These are phyloP conservation scores for Macrosoma leucophasiata DNA, from an alignment of 2,888 invertebrate species.

Conservation along the genomic window DNA sequence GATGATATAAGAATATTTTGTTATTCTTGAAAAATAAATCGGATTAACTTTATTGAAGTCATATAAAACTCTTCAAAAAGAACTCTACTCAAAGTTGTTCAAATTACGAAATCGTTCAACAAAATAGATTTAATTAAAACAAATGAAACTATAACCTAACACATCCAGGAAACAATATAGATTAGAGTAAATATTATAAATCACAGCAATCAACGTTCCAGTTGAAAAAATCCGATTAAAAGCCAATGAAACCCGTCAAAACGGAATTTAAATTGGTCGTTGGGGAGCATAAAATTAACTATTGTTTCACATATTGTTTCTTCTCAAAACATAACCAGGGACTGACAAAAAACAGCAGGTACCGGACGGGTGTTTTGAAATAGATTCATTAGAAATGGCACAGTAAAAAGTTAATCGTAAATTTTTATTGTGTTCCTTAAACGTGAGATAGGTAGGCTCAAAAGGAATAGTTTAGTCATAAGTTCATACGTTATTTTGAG, in stretches of 20 bases:
- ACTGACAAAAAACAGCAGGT: conserved; percentile 70
- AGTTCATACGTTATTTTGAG: no score
- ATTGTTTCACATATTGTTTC: conserved; percentile 65
- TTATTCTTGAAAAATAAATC: conserved; percentile 1
- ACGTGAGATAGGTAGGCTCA: no score
- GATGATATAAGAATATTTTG: no score
- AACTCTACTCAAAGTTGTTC: conserved; percentile 7
- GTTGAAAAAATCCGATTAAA: conserved; percentile 35
- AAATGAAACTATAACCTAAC: no score
- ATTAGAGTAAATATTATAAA: not conserved
- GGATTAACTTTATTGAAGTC: not conserved
- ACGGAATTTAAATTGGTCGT: conserved; percentile 58
- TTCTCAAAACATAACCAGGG: conserved; percentile 54
- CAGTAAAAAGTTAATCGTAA: conserved; percentile 19
- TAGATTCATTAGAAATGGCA: conserved; percentile 25
- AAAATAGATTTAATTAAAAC: conserved; percentile 7
- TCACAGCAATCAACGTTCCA: no score
- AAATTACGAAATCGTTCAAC: conserved; percentile 5
- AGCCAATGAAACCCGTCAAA: conserved; percentile 41
- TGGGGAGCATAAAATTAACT: conserved; percentile 49
- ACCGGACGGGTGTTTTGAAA: conserved; percentile 29
- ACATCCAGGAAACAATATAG: not conserved
- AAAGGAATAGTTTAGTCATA: no score
- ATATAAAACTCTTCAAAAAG: not conserved
- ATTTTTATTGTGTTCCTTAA: no score